Evolutionary conservation across 2,888 invertebrate species (phyloP).

Genomic region (Lycophotia porphyrea): DNA sequence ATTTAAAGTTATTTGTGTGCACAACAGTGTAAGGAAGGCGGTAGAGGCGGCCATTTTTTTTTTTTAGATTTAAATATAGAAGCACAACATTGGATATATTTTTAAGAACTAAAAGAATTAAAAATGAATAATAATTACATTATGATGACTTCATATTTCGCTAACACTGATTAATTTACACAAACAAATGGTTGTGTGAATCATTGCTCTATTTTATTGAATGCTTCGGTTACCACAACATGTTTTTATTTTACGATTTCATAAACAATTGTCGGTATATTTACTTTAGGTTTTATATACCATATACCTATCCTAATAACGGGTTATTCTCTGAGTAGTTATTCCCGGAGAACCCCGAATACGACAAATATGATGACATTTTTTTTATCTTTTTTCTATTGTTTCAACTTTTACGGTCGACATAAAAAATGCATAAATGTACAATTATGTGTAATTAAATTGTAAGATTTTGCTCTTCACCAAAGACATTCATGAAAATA

Average conservation of each 20-base stretch:
- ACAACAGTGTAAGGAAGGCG: slow-evolving; percentile 44
- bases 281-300: background rate
- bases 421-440: too few relatives aligned
- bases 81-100: background rate
- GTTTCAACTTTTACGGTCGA: too few relatives aligned
- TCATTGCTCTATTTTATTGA: slow-evolving; percentile 5
- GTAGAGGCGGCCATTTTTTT: slow-evolving; percentile 60
- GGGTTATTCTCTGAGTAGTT: too few relatives aligned
- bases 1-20: slow-evolving; percentile 71
- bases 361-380: too few relatives aligned
- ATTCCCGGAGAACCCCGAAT: too few relatives aligned
- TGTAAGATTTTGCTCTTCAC: too few relatives aligned
- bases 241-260: background rate
- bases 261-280: background rate
- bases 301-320: too few relatives aligned
- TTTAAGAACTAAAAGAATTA: background rate
- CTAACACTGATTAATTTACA: background rate
- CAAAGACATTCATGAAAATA: too few relatives aligned
- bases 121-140: background rate
- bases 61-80: slow-evolving; percentile 26
- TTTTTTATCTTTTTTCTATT: too few relatives aligned
- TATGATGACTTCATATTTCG: background rate
- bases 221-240: background rate
- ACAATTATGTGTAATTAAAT: too few relatives aligned
- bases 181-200: slow-evolving; percentile 25